Base-by-base conservation (phyloP, 2,113 vertebrate genomes). In the Gobiocypris rarus region DNA sequence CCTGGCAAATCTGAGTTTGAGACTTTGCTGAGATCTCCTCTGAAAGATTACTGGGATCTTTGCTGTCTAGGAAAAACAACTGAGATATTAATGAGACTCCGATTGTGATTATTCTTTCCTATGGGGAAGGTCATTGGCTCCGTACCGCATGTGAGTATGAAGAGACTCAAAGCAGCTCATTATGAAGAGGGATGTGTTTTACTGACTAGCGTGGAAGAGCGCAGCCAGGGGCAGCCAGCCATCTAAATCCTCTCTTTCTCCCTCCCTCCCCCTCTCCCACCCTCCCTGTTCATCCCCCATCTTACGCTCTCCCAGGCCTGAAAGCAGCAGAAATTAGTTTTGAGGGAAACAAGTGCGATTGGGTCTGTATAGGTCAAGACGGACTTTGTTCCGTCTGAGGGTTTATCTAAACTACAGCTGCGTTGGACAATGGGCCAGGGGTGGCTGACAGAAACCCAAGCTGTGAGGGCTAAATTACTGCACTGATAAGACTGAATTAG, bases 321-420 rank as follows among this genome's bases (percentile, higher is more conserved):
- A 86, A 67, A 71, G 89, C 94, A 92, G 94, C 94, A 94, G 94
- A 95, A 96, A 97, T 96, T 93, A 95, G 94, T 95, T 95, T 90
- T 89, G 93, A 94, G 93, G 93, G 70, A 95, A 95, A 95, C 92
- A 93, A 95, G 95, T 91, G 94, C 91, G 94, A 96, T 95, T 94
- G 94, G 94, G 94, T 96, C 95, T 97, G 96, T 97, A 96, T 95
- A 97, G 97, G 97, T 98, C 97, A 97, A 92, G 63, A 88, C 90
- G 88, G 95, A 96, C 97, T 97, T 97, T 98, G 97, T 97, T 98
- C 97, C 94, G 95, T 97, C 95, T 94, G 94, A 96, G 95, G 97
- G 95, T 98, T 99, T 98, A 98, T 98, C 97, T 97, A 93, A 90
- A 96, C 96, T 93, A 96, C 97, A 94, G 95, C 95, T 91, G 94